Conservation (phyloP, 2,888 invertebrate species). For the Corbicula japonica region DNA sequence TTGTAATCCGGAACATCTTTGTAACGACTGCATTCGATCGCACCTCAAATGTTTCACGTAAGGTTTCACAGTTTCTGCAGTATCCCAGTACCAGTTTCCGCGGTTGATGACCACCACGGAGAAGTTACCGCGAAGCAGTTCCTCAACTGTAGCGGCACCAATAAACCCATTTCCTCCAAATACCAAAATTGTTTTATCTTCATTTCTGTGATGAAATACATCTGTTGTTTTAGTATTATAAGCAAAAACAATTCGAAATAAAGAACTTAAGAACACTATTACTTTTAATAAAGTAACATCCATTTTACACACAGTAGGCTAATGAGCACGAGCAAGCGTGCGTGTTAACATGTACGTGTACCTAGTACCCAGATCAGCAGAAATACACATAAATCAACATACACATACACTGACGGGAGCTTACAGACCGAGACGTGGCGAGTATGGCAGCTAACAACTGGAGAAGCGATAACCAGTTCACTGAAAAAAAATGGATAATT, state of each 20-base stretch:
- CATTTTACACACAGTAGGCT: not conserved
- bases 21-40: slow-evolving; percentile 83
- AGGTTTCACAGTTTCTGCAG: slow-evolving; percentile 75
- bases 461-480: too few relatives aligned
- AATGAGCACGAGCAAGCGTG: too few relatives aligned
- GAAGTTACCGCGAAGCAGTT: slow-evolving; percentile 84
- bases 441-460: too few relatives aligned
- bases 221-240: not conserved
- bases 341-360: too few relatives aligned
- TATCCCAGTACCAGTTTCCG: slow-evolving; percentile 87
- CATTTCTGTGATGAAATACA: not conserved
- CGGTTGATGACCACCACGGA: slow-evolving; percentile 85
- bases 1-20: slow-evolving; percentile 65
- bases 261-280: not conserved
- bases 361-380: too few relatives aligned
- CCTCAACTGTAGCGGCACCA: slow-evolving; percentile 85
- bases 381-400: too few relatives aligned
- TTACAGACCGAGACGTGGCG: too few relatives aligned
- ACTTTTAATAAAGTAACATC: not conserved
- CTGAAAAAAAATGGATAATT: too few relatives aligned
- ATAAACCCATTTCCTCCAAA: slow-evolving; percentile 88
- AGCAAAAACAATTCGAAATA: not conserved
- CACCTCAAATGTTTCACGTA: slow-evolving; percentile 83
- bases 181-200: slow-evolving; percentile 76
- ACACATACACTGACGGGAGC: too few relatives aligned